phyloP scores from a whole-genome alignment of 2,797 vertebrate species.

The Thunnus albacares region DNA sequence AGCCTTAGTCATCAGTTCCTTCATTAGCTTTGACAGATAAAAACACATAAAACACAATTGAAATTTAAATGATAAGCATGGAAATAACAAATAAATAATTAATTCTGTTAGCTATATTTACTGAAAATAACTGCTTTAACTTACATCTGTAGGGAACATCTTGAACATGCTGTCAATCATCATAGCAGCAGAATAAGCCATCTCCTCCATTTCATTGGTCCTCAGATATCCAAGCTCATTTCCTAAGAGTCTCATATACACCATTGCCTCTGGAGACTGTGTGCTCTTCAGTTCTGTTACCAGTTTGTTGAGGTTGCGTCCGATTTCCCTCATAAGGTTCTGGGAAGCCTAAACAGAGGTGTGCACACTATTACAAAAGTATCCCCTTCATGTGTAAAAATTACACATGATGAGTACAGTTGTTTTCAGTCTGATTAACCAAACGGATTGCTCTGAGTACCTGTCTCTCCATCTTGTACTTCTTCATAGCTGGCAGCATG shows the following conservation, averaged over 20 bases:
- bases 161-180: conserved; percentile 80
- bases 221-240: conserved; percentile 94
- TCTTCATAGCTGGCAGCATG: conserved; percentile 86
- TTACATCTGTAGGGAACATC: conserved; percentile 81
- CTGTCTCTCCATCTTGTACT: conserved; percentile 80
- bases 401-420: neutral
- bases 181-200: conserved; percentile 80
- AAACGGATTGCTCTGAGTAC: conserved; percentile 60
- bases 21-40: conserved; percentile 83
- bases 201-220: conserved; percentile 87
- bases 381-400: neutral
- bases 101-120: neutral
- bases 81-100: neutral
- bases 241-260: conserved; percentile 93
- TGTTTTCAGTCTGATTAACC: neutral
- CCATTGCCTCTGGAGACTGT: conserved; percentile 90
- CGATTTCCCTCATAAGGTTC: conserved; percentile 88
- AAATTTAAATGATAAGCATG: neutral
- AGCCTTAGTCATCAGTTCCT: conserved; percentile 84
- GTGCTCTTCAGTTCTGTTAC: conserved; percentile 86
- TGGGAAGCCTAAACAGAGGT: conserved; percentile 75
- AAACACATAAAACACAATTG: neutral
- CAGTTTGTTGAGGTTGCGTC: conserved; percentile 89
- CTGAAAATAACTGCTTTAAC: neutral
- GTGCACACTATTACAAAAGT: neutral